These are phyloP conservation scores for Drosophila suboccidentalis DNA, from an alignment of 2,888 invertebrate species.

Conservation along the genomic window DNA sequence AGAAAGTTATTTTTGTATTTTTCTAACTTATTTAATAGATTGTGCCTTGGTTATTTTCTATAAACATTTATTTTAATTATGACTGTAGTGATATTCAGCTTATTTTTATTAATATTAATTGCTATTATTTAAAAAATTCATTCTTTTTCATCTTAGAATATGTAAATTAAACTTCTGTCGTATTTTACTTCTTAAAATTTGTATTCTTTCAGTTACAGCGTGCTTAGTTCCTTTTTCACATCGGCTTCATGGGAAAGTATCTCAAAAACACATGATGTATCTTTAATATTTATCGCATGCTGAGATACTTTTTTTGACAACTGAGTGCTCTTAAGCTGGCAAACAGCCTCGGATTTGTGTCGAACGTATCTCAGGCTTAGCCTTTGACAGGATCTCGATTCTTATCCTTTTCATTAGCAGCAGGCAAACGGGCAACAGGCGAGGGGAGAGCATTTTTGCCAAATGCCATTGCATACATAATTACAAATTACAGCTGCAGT, in stretches of 20 bases:
- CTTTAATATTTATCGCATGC: constrained; percentile 3
- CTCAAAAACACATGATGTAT: neutral
- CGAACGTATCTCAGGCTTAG: neutral
- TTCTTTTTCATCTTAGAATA: neutral
- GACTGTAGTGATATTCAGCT: too few species aligned
- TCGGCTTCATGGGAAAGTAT: neutral
- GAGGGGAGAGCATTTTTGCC: neutral
- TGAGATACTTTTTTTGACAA: constrained; percentile 5
- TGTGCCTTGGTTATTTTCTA: too few species aligned
- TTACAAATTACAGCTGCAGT: constrained; percentile 52
- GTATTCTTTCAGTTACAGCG: neutral
- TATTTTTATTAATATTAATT: too few species aligned
- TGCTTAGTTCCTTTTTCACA: neutral
- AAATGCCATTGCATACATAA: constrained; percentile 41
- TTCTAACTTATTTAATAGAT: too few species aligned
- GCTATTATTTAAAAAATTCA: neutral
- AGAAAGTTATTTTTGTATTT: neutral
- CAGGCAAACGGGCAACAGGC: neutral
- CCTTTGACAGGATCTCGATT: constrained; percentile 8
- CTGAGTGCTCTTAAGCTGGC: neutral
- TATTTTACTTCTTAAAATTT: neutral
- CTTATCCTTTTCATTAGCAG: constrained; percentile 25
- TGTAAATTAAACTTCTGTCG: neutral
- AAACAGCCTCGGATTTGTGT: constrained; percentile 4
- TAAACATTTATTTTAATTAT: too few species aligned